Evolutionary conservation across 1,140 invertebrate genomes (phyloP), one percentile per base, ranked within the genome.

Genomic region (Dolichoris vasculosae): DNA sequence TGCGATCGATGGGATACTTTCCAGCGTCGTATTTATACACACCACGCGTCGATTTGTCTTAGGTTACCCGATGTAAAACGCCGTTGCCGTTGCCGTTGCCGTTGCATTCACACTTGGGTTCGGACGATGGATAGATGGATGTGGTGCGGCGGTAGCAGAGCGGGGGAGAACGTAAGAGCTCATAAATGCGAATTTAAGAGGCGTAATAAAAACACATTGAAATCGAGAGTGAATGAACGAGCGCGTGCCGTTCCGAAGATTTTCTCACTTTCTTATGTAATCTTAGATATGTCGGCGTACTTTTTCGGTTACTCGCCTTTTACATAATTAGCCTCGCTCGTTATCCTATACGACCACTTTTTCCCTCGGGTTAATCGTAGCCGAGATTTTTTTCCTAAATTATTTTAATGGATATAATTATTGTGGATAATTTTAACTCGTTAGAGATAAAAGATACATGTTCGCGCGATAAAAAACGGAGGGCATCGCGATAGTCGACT

Each of bases 101-200:
- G 35, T 17, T 73, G 88, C 88, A 89, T 89, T 89, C 88, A 87
- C 88, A 89, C 88, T 88, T 87, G 79, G 73, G 43, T 43, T 46
- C 30, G 73, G 59, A 43, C 40, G 83, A 78, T 83, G 85, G 86
- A 86, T 77, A 73, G 64, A 87, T 80, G 85, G 76, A 83, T 79
- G 83, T 69, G 77, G 71, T 75, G 67, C 75, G 32, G 81, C n/a
- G 87, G 88, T 76, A 51, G 86, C 20, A 84, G 88, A 86, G 81
- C 88, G 88, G 86, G 87, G 86, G 87, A 90, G 86, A 87, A 90
- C 92, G 92, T 93, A 93, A 93, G 92, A 93, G 93, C 92, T 93
- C 92, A 93, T 93, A 93, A 93, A 93, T 93, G 93, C 90, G 93
- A 93, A 93, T 93, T 93, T 93, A 93, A 93, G 92, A 93, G 93